These are phyloP conservation scores for Plemyria rubiginata DNA, from an alignment of 2,888 invertebrate genomes.

Conservation along the genomic window DNA sequence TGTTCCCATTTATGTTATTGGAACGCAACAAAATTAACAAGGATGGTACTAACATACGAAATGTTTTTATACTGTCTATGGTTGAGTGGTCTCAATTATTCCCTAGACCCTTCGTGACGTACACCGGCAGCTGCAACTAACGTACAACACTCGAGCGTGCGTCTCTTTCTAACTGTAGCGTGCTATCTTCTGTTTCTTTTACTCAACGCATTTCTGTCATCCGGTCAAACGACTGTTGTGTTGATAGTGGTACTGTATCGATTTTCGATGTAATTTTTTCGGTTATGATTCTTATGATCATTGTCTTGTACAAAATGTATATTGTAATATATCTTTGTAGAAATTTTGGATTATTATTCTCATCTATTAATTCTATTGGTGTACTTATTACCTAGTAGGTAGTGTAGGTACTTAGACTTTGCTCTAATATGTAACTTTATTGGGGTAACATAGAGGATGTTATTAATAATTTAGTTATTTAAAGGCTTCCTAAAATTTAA, in stretches of 20 bases:
- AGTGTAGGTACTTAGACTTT: too few species aligned
- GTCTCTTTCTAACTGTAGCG: constrained; percentile 59
- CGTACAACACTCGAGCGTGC: constrained; percentile 62
- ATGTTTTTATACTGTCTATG: constrained; percentile 63
- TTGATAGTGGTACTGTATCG: constrained; percentile 65
- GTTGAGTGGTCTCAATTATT: constrained; percentile 72
- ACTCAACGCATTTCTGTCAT: constrained; percentile 69
- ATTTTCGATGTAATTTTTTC: constrained; percentile 54
- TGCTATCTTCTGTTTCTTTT: constrained; percentile 54
- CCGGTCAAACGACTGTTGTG: constrained; percentile 67
- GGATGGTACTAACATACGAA: constrained; percentile 55
- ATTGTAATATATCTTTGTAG: background rate
- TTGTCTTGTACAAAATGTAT: constrained; percentile 11
- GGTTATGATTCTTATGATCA: constrained; percentile 40
- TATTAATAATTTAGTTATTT: background rate
- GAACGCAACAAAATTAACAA: constrained; percentile 39
- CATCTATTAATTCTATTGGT: background rate
- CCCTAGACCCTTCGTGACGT: constrained; percentile 79
- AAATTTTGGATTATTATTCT: background rate
- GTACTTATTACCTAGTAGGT: background rate
- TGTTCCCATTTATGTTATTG: constrained; percentile 23
- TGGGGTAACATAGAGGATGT: too few species aligned
- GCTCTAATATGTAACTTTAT: too few species aligned
- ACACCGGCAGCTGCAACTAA: constrained; percentile 80
- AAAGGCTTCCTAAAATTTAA: background rate